Base-by-base conservation (phyloP, 2,888 invertebrate species). In the Hololepta plana region DNA sequence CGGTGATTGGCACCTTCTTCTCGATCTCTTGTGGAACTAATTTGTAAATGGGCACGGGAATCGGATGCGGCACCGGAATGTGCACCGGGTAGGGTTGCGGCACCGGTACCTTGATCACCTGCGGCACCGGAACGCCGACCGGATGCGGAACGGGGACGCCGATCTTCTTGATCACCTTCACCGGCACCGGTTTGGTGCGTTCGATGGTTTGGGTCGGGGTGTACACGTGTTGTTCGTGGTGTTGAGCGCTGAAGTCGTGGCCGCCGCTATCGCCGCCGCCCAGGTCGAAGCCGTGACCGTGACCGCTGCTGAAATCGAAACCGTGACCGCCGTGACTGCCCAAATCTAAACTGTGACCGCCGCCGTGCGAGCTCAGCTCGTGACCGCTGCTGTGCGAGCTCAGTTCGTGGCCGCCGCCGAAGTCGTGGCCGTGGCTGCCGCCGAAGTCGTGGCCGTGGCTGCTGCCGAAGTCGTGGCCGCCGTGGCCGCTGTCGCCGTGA, bases 31-130 rank as follows among this genome's bases (percentile, higher is more conserved):
- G 72, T 7, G 72, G 71, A 4, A 75, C 72, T 42, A 69, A 59
- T 56, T 74, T 74, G 45, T 75, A 76, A 27, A 75, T 69, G 1
- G 76, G 73, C 24, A 75, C 65, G 33, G 71, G 70, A 26, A 77
- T 69, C 37, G 73, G 73, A 41, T 75, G 74, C 30, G 76, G 72
- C 21, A 76, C 68, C 2, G 64, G 49, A 2, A 76, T 65, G 40
- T 74, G 73, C 2, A 76, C 75, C 1, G 76, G 67, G 54, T 74
- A 74, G 2, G 77, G 77, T 32, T 76, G 72, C 2, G 76, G 76
- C 24, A 77, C 74, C 29, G 73, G 69, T 13, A 77, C 62, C 48
- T 71, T 72, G 35, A 76, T 59, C 41, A 68, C 64, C 47, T 69
- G 68, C 15, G 71, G 76, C 10, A 75, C 72, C 4, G 72, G 68